These are phyloP conservation scores for Muschampia plurimacula DNA, from an alignment of 2,888 invertebrate genomes.

Conservation along the genomic window DNA sequence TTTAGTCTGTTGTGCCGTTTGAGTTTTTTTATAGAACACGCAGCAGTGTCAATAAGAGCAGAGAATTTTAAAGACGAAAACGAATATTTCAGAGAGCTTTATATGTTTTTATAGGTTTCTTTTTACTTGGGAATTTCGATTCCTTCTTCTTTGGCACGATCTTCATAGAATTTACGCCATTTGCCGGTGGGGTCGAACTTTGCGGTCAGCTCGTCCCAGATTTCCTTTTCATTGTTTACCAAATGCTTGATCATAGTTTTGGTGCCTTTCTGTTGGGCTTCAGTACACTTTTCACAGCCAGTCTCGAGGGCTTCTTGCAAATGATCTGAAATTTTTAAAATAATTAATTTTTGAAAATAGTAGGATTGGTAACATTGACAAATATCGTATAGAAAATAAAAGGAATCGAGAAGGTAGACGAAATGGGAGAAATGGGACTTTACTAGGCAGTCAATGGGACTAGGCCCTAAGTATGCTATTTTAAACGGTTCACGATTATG, in stretches of 20 bases:
- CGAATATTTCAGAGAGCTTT: neutral
- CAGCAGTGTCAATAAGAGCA: neutral
- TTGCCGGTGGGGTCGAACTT: constrained; percentile 89
- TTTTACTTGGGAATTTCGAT: constrained; percentile 59
- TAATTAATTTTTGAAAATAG: neutral
- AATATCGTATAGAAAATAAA: neutral
- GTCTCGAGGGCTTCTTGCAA: constrained; percentile 88
- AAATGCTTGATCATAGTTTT: constrained; percentile 88
- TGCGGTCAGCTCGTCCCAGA: constrained; percentile 87
- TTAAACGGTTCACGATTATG: too few species aligned
- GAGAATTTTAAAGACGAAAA: neutral
- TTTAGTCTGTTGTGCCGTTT: neutral
- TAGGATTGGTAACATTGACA: neutral
- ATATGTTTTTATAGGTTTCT: neutral
- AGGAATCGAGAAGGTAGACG: neutral
- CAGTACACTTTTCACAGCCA: constrained; percentile 88
- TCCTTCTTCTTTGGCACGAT: constrained; percentile 82
- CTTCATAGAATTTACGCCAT: constrained; percentile 88
- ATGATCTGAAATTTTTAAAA: constrained; percentile 63
- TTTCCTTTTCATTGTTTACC: constrained; percentile 87
- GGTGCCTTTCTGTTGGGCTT: constrained; percentile 84
- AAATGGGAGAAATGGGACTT: too few species aligned
- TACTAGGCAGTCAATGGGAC: too few species aligned
- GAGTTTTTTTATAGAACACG: neutral
- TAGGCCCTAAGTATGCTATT: too few species aligned